Evolutionary conservation across 2,888 invertebrate species (phyloP), one percentile per base, ranked within the genome.

Genomic region (Tenthredo livida): DNA sequence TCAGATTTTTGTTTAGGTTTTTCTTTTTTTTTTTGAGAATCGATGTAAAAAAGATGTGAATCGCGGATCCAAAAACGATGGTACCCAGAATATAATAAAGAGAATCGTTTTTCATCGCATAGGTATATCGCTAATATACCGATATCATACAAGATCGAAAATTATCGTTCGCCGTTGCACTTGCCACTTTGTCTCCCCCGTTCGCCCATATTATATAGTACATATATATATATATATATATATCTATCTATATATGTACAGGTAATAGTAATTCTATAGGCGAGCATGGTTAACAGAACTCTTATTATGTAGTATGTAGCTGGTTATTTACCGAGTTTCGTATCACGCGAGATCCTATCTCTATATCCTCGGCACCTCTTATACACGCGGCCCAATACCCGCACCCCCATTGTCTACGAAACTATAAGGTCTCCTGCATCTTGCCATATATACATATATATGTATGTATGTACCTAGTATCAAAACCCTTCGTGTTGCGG

Each of bases 271-370:
- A 70, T 70, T 70, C 70, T 70, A 70, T 37, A 33, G 47, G 47
- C 47, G 15, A 47, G 7, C 33, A 77, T 17, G 37, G 29, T 33
- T 77, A 77, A 77, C 67, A 77, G 54, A 77, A 77, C 54, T 77
- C 77, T 77, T 54, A 47, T 77, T 54, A 47, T 47, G 33, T 77
- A 77, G 77, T 29, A 47, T 54, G 54, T 54, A 54, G n/a, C 54
- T 7, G n/a, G 17, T 77, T 77, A 77, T 77, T 77, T 77, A 77
- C 54, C 17, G 29, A 29, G 77, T 10, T 67, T 67, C 25, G 77
- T 54, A 77, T 77, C 77, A 77, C 77, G 77, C 77, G 77, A 77
- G 77, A 77, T 77, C 54, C 77, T 77, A 77, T 77, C 77, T 77
- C 47, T 77, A 29, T 75, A 67, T 33, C 67, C 77, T 77, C 77